Evolutionary conservation across 2,113 vertebrate genomes (phyloP), one percentile per base, ranked within the genome.

Genomic region (Acrocephalus kingi): DNA sequence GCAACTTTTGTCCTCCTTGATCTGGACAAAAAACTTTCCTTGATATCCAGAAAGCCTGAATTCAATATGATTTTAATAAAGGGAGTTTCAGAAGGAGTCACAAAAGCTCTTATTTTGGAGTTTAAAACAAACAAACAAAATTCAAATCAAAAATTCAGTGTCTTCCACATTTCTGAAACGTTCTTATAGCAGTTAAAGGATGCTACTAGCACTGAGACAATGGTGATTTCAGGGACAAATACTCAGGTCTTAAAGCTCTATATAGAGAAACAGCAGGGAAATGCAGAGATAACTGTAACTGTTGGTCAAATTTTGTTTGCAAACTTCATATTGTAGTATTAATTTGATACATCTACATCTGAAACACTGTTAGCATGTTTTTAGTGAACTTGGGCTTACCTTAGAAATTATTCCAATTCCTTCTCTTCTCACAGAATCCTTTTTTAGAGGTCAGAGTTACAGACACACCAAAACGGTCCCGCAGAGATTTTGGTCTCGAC

Each of bases 381-480:
- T 89, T 41, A 35, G 10, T 24, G 25, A 73, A 18, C 33, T 62
- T 49, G 8, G 24, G 48, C 22, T 69, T 87, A 74, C 68, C 54
- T 81, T 15, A n/a, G 64, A 73, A 87, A 87, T 31, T 8, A 71
- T 77, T 73, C 30, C 22, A 20, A 68, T 62, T 85, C 9, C 51
- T 91, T 93, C 92, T 92, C 91, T 96, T 43, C 87, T 96, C 46
- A 46, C 98, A 99, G 99, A 99, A 98, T 97, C 99, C 99, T 1
- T 99, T 99, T 97, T 98, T 99, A 98, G 99, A 99, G 97, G 99
- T 99, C 93, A 99, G 99, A 97, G 98, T 99, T 73, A 98, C 99
- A 11, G 99, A 99, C 87, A 98, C 98, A 13, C 99, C 99, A 1
- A 99, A 98, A 96, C 98, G 99, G 63, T 97, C 97, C 88, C 97